A percentile compares a stretch with the other conserved stretches of the same genome.
These are phyloP conservation scores for Pangasius mekongensis DNA, from an alignment of 2,797 vertebrate genomes.

Conservation along the genomic window DNA sequence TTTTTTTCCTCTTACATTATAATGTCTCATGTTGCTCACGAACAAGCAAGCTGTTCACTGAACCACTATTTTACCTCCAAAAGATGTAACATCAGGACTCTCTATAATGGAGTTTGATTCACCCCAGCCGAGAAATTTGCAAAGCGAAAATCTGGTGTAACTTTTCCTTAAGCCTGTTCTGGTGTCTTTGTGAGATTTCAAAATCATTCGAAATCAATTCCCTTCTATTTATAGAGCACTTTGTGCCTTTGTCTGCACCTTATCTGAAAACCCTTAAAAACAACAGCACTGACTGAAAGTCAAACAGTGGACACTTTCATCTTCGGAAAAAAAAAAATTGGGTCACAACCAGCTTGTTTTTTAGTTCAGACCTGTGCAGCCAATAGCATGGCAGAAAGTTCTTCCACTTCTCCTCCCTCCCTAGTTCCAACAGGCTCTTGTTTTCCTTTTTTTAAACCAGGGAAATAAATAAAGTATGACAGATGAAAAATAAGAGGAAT, in stretches of 20 bases:
- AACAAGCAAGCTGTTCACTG: background rate
- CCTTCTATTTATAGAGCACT: constrained; percentile 5
- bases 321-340: background rate
- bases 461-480: background rate
- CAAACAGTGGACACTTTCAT: constrained; percentile 20
- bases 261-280: constrained; percentile 20
- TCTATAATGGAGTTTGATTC: background rate
- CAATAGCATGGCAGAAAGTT: background rate
- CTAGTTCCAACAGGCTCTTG: background rate
- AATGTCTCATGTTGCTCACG: background rate
- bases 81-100: background rate
- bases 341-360: constrained; percentile 7
- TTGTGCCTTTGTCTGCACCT: background rate
- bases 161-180: background rate
- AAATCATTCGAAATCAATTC: background rate
- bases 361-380: background rate
- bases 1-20: background rate
- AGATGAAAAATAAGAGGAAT: background rate
- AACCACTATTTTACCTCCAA: background rate
- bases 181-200: background rate
- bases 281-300: constrained; percentile 5
- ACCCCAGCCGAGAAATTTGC: too few relatives aligned
- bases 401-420: background rate
- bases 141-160: background rate
- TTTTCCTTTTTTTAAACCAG: background rate